These are phyloP conservation scores for Tetramorium simillimum DNA, from an alignment of 1,140 invertebrate species.

Conservation along the genomic window DNA sequence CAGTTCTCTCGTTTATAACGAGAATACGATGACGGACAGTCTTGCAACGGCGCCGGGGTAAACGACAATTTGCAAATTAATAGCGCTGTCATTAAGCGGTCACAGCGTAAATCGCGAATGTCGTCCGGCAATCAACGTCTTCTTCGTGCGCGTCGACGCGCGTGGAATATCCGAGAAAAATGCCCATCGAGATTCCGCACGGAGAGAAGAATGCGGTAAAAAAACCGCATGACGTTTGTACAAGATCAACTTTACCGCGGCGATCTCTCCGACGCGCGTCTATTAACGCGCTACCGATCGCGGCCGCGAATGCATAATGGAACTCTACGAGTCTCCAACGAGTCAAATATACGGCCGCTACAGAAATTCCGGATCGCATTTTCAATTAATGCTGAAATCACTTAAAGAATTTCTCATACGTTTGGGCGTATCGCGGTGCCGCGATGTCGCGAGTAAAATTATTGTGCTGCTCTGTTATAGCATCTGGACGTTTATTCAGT, in stretches of 20 bases:
- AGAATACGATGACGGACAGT: slow-evolving; percentile 29
- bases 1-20: slow-evolving; percentile 16
- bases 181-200: slow-evolving; percentile 40
- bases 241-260: slow-evolving; percentile 41
- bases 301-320: background rate
- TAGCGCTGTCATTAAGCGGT: slow-evolving; percentile 57
- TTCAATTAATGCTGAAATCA: slow-evolving; percentile 7
- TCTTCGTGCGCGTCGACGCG: slow-evolving; percentile 14
- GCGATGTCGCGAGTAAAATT: background rate
- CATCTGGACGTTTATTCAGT: background rate
- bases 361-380: background rate
- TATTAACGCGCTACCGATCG: slow-evolving; percentile 43
- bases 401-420: background rate
- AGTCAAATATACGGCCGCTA: background rate
- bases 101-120: slow-evolving; percentile 48
- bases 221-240: slow-evolving; percentile 60
- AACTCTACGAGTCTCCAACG: background rate
- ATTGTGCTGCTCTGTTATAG: background rate
- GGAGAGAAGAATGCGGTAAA: slow-evolving; percentile 51
- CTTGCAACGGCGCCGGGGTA: background rate
- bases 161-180: slow-evolving; percentile 50
- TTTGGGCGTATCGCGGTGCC: background rate
- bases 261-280: slow-evolving; percentile 14
- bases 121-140: slow-evolving; percentile 55
- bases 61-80: slow-evolving; percentile 59